These are phyloP conservation scores for Achlya flavicornis DNA, from an alignment of 2,888 invertebrate species.

Conservation along the genomic window DNA sequence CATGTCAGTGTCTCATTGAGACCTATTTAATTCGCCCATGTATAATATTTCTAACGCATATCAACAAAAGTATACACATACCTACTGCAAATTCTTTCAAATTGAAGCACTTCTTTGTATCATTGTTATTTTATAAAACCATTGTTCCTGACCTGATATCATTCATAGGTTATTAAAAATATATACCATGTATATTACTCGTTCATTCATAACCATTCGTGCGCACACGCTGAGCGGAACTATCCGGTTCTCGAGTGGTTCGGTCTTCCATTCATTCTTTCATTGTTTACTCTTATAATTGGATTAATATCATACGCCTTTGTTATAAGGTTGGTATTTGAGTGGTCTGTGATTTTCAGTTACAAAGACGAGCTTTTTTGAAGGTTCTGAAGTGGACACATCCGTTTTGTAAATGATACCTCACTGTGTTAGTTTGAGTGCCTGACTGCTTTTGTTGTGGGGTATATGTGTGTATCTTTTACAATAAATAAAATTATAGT, in stretches of 20 bases:
- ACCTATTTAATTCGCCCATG: neutral
- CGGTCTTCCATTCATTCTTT: constrained; percentile 40
- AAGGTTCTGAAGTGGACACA: constrained; percentile 50
- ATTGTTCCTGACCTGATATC: constrained; percentile 38
- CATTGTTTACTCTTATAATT: constrained; percentile 18
- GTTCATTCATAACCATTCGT: constrained; percentile 64
- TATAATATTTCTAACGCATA: neutral
- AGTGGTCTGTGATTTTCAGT: constrained; percentile 14
- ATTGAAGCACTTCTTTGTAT: constrained; percentile 15
- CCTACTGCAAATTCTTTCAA: constrained; percentile 11
- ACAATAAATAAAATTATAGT: neutral
- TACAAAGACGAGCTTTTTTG: constrained; percentile 36
- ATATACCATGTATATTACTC: constrained; percentile 72
- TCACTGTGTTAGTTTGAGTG: constrained; percentile 16
- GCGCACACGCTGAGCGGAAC: constrained; percentile 74
- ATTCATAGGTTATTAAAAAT: constrained; percentile 79
- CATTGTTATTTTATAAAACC: constrained; percentile 26
- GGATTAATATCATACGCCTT: constrained; percentile 17
- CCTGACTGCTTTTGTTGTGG: constrained; percentile 12
- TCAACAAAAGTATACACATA: constrained; percentile 7
- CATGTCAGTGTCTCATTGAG: neutral
- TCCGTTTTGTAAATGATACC: constrained; percentile 56
- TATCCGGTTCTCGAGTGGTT: constrained; percentile 79
- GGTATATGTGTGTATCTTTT: neutral
- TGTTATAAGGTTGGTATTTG: constrained; percentile 26